These are phyloP conservation scores for Samia ricini DNA, from an alignment of 1,140 invertebrate species.

Conservation along the genomic window DNA sequence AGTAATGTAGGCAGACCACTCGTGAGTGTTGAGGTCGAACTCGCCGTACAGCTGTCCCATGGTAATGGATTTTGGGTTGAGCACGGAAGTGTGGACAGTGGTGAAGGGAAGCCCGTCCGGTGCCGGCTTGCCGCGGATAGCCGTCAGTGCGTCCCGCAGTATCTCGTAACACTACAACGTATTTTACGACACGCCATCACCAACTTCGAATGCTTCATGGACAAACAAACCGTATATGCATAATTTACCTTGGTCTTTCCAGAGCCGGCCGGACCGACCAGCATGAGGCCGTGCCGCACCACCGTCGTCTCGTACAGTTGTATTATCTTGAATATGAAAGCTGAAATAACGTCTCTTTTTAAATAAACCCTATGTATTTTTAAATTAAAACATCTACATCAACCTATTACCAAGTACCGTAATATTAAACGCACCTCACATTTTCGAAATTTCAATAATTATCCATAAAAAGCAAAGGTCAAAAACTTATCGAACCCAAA, in stretches of 20 bases:
- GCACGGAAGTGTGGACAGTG: slow-evolving; percentile 78
- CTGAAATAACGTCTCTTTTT: slow-evolving; percentile 61
- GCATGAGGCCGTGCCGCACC: slow-evolving; percentile 89
- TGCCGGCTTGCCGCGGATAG: slow-evolving; percentile 81
- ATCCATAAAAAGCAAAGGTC: too few species aligned
- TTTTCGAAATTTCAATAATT: too few species aligned
- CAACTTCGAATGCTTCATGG: too few species aligned
- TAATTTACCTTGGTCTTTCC: slow-evolving; percentile 85
- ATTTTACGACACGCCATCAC: background rate
- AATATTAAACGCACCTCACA: too few species aligned
- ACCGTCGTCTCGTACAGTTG: slow-evolving; percentile 91
- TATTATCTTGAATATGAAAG: slow-evolving; percentile 86
- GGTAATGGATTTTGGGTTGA: slow-evolving; percentile 91
- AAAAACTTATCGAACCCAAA: too few species aligned
- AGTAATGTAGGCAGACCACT: slow-evolving; percentile 84
- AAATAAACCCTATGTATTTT: too few species aligned
- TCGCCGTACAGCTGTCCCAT: slow-evolving; percentile 91
- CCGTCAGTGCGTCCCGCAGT: slow-evolving; percentile 81
- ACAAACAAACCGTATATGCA: too few species aligned
- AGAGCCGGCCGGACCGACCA: slow-evolving; percentile 87
- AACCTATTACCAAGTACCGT: too few species aligned
- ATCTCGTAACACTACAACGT: slow-evolving; percentile 83
- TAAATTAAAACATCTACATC: too few species aligned
- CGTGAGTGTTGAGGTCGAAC: slow-evolving; percentile 88
- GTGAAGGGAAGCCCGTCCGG: slow-evolving; percentile 83